phyloP scores from a whole-genome alignment of 2,888 invertebrate genomes.

The Lepidonotus clava region DNA sequence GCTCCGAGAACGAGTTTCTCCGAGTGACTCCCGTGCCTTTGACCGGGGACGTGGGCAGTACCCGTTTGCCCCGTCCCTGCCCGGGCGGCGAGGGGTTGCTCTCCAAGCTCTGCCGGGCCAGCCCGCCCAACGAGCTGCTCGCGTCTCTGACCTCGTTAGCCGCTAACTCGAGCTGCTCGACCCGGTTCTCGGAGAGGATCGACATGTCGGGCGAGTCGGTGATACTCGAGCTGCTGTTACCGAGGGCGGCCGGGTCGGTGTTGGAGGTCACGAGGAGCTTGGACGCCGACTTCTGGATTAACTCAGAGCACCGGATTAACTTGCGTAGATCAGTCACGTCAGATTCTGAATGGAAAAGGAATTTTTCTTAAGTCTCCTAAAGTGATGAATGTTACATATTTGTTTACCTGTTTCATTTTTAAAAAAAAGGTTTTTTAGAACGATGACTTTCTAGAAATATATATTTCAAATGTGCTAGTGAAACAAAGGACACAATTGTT shows the following conservation, averaged over 20 bases:
- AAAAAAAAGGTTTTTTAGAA: too few species aligned
- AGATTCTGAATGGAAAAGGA: not conserved
- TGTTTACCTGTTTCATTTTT: too few species aligned
- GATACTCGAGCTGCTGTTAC: not conserved
- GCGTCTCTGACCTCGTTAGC: slow-evolving; percentile 66
- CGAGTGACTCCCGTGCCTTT: slow-evolving; percentile 8
- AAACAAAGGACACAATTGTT: too few species aligned
- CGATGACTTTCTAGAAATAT: too few species aligned
- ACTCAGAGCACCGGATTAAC: slow-evolving; percentile 69
- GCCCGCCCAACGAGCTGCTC: slow-evolving; percentile 59
- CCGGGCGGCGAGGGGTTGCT: not conserved
- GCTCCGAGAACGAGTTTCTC: slow-evolving; percentile 34
- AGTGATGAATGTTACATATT: too few species aligned
- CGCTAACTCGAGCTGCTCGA: slow-evolving; percentile 68
- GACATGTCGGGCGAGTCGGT: slow-evolving; percentile 61
- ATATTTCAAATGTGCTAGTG: too few species aligned
- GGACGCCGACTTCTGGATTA: slow-evolving; percentile 68
- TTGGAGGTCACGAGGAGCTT: slow-evolving; percentile 64
- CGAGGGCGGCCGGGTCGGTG: not conserved
- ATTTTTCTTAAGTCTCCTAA: too few species aligned
- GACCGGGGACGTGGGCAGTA: slow-evolving; percentile 34
- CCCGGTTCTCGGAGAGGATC: slow-evolving; percentile 69
- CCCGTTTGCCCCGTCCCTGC: not conserved
- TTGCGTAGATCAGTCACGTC: slow-evolving; percentile 64
- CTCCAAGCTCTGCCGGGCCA: not conserved